Base-by-base conservation (phyloP, 2,888 invertebrate species). In the Nebria salina region DNA sequence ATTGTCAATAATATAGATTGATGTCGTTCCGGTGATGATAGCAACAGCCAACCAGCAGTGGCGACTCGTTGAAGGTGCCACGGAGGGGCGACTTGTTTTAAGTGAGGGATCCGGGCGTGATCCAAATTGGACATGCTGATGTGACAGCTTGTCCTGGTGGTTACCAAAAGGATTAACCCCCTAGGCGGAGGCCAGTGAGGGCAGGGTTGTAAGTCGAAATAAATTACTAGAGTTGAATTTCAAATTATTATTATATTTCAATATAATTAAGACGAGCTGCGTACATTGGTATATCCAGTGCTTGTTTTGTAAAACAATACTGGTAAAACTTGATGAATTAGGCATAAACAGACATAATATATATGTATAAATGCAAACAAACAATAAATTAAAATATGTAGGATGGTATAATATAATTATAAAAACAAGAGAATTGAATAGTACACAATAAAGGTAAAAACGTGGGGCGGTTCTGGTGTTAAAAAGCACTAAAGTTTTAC, bases 401-500 rank as follows among this genome's bases (percentile, higher is more conserved):
- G 2, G 34, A 34, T 34, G 34, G 34, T 54, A 54, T 54, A 54
- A 8, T 8, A 54, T 54, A 54, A 54, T 54, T 54, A 54, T 54
- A 11, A 54, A 54, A 54, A 54, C 54, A 54, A 54, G 54, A 54
- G 54, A 8, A 54, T 54, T 54, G 54, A 54, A 54, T 54, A 54
- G 13, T 54, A 54, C 54, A 54, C 54, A 54, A 54, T 54, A 54
- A 54, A 54, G 54, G 54, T 54, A 54, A 54, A 54, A 54, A 54
- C 11, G 54, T 54, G 7, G 54, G 54, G 13, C 54, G 13, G 54
- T 54, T 54, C 54, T 7, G 54, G 54, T 54, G 54, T 54, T 75
- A 75, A 75, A 75, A 75, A 75, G 54, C 25, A 54, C 64, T 75
- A 75, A 75, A 42, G 25, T 75, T 54, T 54, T 70, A 70, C 70